phyloP scores from a whole-genome alignment of 2,113 vertebrate species.

The Peucedramus taeniatus region DNA sequence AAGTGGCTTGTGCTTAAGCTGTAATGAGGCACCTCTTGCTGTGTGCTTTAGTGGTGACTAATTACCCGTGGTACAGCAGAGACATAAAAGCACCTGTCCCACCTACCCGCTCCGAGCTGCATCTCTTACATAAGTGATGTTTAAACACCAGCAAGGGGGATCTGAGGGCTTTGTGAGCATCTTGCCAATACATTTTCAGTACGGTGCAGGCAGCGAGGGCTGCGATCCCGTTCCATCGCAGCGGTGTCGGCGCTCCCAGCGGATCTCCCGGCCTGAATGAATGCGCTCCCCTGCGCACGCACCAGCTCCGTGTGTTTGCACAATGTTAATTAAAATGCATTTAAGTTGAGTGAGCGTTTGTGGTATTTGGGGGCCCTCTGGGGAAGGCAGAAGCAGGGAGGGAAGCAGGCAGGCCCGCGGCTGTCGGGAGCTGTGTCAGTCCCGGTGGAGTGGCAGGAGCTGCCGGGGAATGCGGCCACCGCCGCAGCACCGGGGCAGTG shows the following conservation, averaged over 20 bases:
- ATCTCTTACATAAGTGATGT: neutral
- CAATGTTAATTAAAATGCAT: conserved; percentile 64
- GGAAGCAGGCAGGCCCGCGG: neutral
- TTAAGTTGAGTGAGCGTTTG: conserved; percentile 58
- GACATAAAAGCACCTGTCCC: neutral
- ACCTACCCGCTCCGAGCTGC: neutral
- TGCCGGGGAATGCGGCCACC: neutral
- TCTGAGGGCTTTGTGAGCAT: neutral
- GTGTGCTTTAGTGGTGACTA: conserved; percentile 16
- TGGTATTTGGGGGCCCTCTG: neutral
- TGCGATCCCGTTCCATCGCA: rapidly evolving
- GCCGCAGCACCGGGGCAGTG: neutral
- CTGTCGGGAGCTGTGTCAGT: neutral
- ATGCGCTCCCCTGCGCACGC: neutral
- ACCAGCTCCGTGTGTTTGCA: conserved; percentile 34
- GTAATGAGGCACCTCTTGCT: neutral
- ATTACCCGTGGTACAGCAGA: neutral
- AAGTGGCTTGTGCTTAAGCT: neutral
- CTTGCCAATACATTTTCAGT: neutral
- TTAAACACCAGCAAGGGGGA: neutral
- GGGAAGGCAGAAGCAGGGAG: neutral
- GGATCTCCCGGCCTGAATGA: neutral
- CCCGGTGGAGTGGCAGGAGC: neutral
- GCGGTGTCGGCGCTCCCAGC: neutral
- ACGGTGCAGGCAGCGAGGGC: neutral